Evolutionary conservation across 2,888 invertebrate genomes (phyloP).

Genomic region (Polydesmus complanatus): DNA sequence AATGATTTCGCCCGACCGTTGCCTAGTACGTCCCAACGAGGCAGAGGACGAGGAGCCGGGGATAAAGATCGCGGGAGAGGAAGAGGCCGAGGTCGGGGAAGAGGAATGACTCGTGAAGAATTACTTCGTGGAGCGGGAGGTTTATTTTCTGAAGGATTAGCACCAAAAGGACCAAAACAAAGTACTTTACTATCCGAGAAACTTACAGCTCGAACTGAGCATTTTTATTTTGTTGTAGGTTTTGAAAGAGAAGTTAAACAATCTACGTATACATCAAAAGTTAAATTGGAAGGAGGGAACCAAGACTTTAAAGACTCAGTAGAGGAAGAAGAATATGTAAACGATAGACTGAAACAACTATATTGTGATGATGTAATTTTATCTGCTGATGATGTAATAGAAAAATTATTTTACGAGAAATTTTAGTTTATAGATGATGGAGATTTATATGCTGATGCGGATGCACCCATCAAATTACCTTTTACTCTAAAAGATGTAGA

Average conservation of each 20-base stretch:
- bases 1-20: not conserved
- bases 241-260: not conserved
- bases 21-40: not conserved
- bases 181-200: not conserved
- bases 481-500: not conserved
- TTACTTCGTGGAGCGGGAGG: not conserved
- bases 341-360: not conserved
- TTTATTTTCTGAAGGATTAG: not conserved
- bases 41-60: conserved; percentile 1
- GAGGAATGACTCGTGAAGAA: not conserved
- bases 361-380: not conserved
- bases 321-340: not conserved
- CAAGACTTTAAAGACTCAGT: not conserved
- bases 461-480: not conserved
- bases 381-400: not conserved
- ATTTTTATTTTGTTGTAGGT: not conserved
- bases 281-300: no score
- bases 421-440: not conserved
- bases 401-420: not conserved
- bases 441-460: not conserved
- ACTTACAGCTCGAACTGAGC: not conserved
- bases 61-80: conserved; percentile 4
- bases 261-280: not conserved
- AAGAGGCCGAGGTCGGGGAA: conserved; percentile 6
- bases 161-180: not conserved